Percentiles rank a stretch among this genome's conserved stretches.
These are phyloP conservation scores for Chloropsis hardwickii DNA, from an alignment of 2,113 vertebrate species.

Conservation along the genomic window DNA sequence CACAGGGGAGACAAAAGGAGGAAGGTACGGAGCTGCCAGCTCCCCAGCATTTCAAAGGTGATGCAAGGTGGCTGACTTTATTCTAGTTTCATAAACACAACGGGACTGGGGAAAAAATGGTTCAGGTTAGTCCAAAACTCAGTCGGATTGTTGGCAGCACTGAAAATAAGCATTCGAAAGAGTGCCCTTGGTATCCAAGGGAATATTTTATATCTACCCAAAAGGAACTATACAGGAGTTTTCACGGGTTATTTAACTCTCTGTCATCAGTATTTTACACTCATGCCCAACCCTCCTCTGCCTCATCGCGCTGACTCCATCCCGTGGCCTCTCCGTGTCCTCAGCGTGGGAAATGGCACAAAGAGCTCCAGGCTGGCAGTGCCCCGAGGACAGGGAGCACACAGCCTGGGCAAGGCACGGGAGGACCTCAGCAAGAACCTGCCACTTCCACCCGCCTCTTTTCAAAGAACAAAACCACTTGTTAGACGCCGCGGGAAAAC, in stretches of 20 bases:
- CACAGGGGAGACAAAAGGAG: neutral
- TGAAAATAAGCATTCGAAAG: neutral
- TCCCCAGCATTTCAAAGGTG: neutral
- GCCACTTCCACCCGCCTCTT: neutral
- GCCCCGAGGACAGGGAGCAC: neutral
- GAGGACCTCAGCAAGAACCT: neutral
- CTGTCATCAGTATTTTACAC: neutral
- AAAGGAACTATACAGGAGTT: neutral
- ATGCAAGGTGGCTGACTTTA: neutral
- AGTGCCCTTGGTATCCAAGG: neutral
- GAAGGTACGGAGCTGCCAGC: neutral
- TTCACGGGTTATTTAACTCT: neutral
- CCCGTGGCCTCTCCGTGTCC: fast-evolving
- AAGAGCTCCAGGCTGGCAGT: neutral
- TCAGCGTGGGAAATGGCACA: fast-evolving
- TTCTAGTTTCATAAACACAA: neutral
- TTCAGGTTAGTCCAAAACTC: neutral
- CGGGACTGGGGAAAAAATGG: neutral
- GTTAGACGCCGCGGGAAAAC: neutral
- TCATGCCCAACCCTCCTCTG: neutral
- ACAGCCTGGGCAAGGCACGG: neutral
- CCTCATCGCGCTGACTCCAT: neutral
- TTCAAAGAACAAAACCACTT: conserved; percentile 32
- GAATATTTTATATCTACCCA: neutral
- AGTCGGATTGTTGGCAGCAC: neutral